phyloP scores from a whole-genome alignment of 64 coral and sea anemone genomes.

The Acropora tenuis region DNA sequence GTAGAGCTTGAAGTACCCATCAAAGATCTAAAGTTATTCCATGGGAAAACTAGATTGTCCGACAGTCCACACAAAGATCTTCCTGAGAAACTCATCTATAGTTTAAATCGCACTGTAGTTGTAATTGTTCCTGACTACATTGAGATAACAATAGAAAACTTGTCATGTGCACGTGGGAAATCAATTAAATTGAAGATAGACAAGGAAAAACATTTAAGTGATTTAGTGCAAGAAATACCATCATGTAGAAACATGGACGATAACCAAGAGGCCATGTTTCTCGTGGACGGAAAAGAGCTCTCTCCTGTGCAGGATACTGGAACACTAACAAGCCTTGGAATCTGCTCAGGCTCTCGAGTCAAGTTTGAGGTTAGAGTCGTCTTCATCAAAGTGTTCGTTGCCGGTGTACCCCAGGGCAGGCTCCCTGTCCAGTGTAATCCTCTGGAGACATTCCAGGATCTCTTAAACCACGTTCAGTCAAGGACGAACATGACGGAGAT shows the following conservation, averaged over 20 bases:
- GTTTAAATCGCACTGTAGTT: not conserved
- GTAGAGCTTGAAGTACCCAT: not conserved
- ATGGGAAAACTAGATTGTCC: not conserved
- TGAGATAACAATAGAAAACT: not conserved
- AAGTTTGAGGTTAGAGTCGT: not conserved
- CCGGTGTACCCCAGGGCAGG: no score
- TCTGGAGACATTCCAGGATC: conserved; percentile 8
- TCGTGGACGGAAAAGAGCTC: not conserved
- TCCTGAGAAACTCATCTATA: not conserved
- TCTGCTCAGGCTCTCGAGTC: not conserved
- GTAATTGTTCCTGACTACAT: conserved; percentile 22
- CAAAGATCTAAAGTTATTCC: not conserved
- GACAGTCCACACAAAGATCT: not conserved
- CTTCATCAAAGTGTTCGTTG: no score
- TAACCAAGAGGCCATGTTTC: conserved; percentile 4
- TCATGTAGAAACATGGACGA: not conserved
- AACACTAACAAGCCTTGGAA: not conserved
- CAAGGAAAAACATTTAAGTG: not conserved
- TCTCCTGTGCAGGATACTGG: not conserved
- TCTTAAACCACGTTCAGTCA: not conserved
- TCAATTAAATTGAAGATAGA: not conserved
- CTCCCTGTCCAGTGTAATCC: not conserved
- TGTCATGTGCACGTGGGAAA: no score
- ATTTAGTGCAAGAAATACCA: conserved; percentile 3
- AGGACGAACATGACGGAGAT: not conserved